Evolutionary conservation across 2,113 vertebrate genomes (phyloP), one percentile per base, ranked within the genome.

Genomic region (Mirza zaza): DNA sequence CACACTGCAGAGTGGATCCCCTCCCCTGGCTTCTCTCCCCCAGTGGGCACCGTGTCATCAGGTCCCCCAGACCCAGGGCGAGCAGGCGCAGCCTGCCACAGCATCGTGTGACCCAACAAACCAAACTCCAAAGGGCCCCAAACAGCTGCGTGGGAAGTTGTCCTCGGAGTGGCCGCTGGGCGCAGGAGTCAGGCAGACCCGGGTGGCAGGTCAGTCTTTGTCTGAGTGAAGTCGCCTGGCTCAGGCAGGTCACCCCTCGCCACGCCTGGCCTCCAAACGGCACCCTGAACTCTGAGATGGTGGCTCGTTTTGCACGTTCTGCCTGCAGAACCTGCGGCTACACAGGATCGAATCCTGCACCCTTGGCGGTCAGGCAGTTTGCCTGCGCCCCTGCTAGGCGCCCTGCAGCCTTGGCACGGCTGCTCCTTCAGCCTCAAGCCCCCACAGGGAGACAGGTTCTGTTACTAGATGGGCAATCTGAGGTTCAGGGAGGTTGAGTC

Each of bases 191-290:
- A 6, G 71, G 55, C 2, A 0, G 73, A 34, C 45, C 42, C 8
- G 57, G 82, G 29, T 42, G 11, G 25, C 15, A 2, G 63, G 45
- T 17, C 50, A 34, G n/a, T 32, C 13, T 79, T 18, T 59, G 52
- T n/a, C 12, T 13, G 85, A 50, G n/a, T 3, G 5, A n/a, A n/a
- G 63, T 0, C 0, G 0, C 63, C 0, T 0, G 36, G 68, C 52
- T 50, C 5, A 4, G 52, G 23, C 29, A 11, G 36, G 29, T 7
- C 70, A 3, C 7, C 1, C 23, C 14, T 36, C 1, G 5, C 59
- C 7, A 1, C 11, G 50, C 59, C 17, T 27, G 10, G 29, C 36
- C 63, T 79, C 91, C 42, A 42, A 4, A 6, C 0, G 29, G 45
- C 21, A 20, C 36, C 20, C 20, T 36, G 65, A 87, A 71, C 67